phyloP scores from a whole-genome alignment of 2,797 vertebrate species.

The Sebastolobus altivelis region DNA sequence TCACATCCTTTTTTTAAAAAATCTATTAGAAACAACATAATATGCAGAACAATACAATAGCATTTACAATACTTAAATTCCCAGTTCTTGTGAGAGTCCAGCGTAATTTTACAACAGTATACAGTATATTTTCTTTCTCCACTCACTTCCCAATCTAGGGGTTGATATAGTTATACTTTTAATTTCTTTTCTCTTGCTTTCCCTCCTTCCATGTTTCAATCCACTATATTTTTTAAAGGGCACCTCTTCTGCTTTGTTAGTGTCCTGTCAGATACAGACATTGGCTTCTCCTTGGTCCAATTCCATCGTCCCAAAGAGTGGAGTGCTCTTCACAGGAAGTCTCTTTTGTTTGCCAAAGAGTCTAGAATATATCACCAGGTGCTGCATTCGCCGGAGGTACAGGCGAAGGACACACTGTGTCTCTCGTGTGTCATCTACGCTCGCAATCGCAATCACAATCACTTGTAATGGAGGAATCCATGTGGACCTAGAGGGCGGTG shows the following conservation, averaged over 20 bases:
- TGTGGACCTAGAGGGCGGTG: constrained; percentile 65
- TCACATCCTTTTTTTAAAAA: constrained; percentile 95
- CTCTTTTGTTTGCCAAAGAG: constrained; percentile 74
- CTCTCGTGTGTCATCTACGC: constrained; percentile 69
- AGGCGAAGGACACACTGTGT: constrained; percentile 73
- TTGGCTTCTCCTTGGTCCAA: constrained; percentile 91
- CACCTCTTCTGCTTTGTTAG: constrained; percentile 89
- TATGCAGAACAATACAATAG: constrained; percentile 99
- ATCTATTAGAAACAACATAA: constrained; percentile 99
- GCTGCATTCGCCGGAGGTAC: constrained; percentile 80
- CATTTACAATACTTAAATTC: constrained; percentile 99
- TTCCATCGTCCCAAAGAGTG: constrained; percentile 88
- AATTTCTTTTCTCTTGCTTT: constrained; percentile 73
- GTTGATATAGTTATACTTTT: constrained; percentile 89
- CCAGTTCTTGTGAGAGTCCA: constrained; percentile 97
- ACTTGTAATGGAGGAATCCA: constrained; percentile 80
- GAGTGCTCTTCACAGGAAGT: constrained; percentile 88
- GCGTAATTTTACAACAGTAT: constrained; percentile 94
- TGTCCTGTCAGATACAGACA: constrained; percentile 91
- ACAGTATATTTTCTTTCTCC: constrained; percentile 92
- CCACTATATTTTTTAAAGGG: constrained; percentile 84
- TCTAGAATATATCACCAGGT: constrained; percentile 83
- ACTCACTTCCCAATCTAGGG: constrained; percentile 87
- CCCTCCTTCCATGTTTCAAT: constrained; percentile 72
- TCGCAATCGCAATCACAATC: constrained; percentile 78